Evolutionary conservation across 2,113 vertebrate species (phyloP), one percentile per base, ranked within the genome.

Genomic region (Oncorhynchus tshawytscha): DNA sequence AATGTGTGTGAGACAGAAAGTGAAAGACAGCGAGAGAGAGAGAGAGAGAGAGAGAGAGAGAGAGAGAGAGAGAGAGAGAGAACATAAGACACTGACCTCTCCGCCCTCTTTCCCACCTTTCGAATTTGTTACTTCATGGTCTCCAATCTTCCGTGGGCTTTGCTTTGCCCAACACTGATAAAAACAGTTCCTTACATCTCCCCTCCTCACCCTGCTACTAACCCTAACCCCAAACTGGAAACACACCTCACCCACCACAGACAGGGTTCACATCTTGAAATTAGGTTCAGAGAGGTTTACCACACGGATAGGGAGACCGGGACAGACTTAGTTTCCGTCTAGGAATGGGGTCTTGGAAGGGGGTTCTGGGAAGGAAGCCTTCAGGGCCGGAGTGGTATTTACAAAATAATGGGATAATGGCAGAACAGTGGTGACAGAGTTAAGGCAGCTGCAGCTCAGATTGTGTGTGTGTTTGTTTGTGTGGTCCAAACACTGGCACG

Each of bases 391-490:
- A 22, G 39, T 39, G 11, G 48, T 72, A 80, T 87, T 86, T 77
- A 75, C 79, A 73, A 66, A 54, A 80, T 84, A 65, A 5, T 72
- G 70, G 57, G 70, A 83, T 78, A 76, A 77, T 62, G 62, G 69
- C 31, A 12, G 39, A 67, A 15, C 48, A 1, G 39, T 72, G 45
- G 15, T 68, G 85, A 87, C 76, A 79, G 79, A 72, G 83, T 72
- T 70, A 29, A 72, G 70, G 84, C 86, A 86, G 81, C 73, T 82
- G 84, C 57, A 71, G 65, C 66, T 34, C 62, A 66, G 62, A 59
- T 70, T 54, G 62, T 51, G 45, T 51, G 67, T 54, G 39, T 29
- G 49, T 67, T 27, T 57, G 15, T 73, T 49, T 59, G 25, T 54
- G 16, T 31, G 59, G 4, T 69, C 67, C 16, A 69, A 69, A 45